Evolutionary conservation across 1,140 invertebrate genomes (phyloP), one percentile per base, ranked within the genome.

Genomic region (Tribolium madens): DNA sequence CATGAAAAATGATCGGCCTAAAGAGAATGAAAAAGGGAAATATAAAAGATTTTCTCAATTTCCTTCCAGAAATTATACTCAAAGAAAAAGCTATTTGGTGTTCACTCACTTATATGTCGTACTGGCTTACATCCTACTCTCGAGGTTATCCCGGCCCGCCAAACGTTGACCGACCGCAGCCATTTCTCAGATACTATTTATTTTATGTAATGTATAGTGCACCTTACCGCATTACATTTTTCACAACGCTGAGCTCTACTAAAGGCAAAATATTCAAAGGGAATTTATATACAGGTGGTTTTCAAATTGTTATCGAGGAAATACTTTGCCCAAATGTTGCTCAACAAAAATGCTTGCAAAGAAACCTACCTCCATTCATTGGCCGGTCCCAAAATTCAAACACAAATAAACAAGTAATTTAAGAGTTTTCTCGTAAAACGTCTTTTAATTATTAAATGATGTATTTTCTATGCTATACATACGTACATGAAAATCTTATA

Each of bases 1-100:
- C 83, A 84, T 85, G 84, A 85, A 85, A 84, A 85, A 85, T 85
- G 84, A 84, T 84, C 83, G 82, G 82, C 81, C 80, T 81, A 83
- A 84, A 81, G 79, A 82, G 78, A 84, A 82, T 83, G 80, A 83
- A 83, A 83, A 81, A 81, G 75, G 78, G 80, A 84, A 83, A 83
- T 83, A 83, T 83, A 83, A 84, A 82, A 84, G 80, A 83, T 85
- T 83, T 82, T 84, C 81, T 81, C 83, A 85, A 84, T 85, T 85
- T 84, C 84, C 84, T 84, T 80, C 78, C 76, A 76, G 83, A 84
- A 84, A 85, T 85, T 85, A 84, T 85, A 82, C 82, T 81, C 73
- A 79, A 79, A 79, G 77, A 81, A 80, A 81, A 81, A 78, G 79
- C 79, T 77, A 79, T 80, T 80, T 79, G 81, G 79, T 74, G 72